Conservation (phyloP, 2,888 invertebrate species). For the Eupithecia pulchellata region DNA sequence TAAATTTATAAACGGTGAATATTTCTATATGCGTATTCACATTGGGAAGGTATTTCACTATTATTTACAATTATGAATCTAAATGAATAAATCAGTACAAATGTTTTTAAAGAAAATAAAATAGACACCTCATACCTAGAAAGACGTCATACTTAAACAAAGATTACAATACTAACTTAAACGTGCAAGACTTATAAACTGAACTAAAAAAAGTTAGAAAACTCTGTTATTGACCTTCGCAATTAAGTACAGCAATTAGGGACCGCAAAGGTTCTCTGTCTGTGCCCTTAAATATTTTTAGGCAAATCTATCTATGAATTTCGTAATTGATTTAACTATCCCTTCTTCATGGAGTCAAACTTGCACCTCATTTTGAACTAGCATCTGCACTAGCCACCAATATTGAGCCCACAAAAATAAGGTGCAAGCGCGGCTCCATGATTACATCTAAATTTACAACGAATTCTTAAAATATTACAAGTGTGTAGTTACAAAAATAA, state of each 20-base stretch:
- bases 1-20: slow-evolving; percentile 25
- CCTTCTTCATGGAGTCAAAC: slow-evolving; percentile 25
- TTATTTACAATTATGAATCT: neutral
- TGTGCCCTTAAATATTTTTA: slow-evolving; percentile 29
- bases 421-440: neutral
- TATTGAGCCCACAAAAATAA: neutral
- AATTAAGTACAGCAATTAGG: neutral
- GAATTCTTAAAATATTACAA: slow-evolving; percentile 42
- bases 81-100: neutral
- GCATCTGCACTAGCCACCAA: neutral
- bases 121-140: neutral
- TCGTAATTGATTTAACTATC: slow-evolving; percentile 45
- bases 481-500: slow-evolving; percentile 53
- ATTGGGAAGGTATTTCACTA: neutral
- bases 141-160: too few species aligned
- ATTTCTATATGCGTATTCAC: slow-evolving; percentile 4
- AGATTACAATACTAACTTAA: neutral
- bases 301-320: slow-evolving; percentile 53
- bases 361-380: neutral
- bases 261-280: neutral
- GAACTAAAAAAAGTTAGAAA: neutral
- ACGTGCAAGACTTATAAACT: neutral
- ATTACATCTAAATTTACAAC: slow-evolving; percentile 21
- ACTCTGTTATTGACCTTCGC: neutral
- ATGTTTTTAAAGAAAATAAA: neutral